These are phyloP conservation scores for Lycocerus yunnanus DNA, from an alignment of 2,888 invertebrate species.

Conservation along the genomic window DNA sequence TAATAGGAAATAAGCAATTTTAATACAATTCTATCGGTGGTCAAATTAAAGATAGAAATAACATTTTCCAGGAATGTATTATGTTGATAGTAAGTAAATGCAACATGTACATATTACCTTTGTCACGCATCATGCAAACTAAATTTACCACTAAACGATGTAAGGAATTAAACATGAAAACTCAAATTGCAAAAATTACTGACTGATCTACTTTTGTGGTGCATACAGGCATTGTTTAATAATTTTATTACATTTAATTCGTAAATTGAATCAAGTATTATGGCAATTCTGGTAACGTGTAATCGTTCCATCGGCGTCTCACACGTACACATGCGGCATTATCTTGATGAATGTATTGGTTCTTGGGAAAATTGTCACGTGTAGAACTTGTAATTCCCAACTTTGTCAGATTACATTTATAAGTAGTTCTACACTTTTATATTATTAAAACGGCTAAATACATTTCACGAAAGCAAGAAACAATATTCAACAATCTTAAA, in stretches of 20 bases:
- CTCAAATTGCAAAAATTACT: conserved; percentile 4
- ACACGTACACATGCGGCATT: conserved; percentile 15
- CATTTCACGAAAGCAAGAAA: background rate
- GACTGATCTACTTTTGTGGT: background rate
- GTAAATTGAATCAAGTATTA: background rate
- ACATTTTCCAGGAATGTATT: conserved; percentile 5
- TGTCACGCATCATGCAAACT: conserved; percentile 16
- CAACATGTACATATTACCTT: conserved; percentile 6
- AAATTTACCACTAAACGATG: conserved; percentile 5
- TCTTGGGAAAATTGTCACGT: conserved; percentile 24
- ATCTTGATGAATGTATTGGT: conserved; percentile 27
- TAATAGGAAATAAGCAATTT: conserved; percentile 10
- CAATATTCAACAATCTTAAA: too few species aligned
- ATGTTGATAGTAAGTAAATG: conserved; percentile 6
- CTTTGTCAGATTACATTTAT: conserved; percentile 10
- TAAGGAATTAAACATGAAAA: background rate
- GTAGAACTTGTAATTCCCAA: conserved; percentile 15
- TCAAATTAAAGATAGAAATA: conserved; percentile 9
- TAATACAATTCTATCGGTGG: conserved; percentile 4
- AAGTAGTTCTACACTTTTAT: conserved; percentile 13
- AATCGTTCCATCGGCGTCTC: conserved; percentile 26
- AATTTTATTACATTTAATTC: background rate
- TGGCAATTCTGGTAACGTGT: conserved; percentile 12
- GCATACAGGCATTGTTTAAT: background rate
- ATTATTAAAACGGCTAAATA: conserved; percentile 9